Evolutionary conservation across 2,113 vertebrate species (phyloP), one percentile per base, ranked within the genome.

Genomic region (Megaceryle torquata): DNA sequence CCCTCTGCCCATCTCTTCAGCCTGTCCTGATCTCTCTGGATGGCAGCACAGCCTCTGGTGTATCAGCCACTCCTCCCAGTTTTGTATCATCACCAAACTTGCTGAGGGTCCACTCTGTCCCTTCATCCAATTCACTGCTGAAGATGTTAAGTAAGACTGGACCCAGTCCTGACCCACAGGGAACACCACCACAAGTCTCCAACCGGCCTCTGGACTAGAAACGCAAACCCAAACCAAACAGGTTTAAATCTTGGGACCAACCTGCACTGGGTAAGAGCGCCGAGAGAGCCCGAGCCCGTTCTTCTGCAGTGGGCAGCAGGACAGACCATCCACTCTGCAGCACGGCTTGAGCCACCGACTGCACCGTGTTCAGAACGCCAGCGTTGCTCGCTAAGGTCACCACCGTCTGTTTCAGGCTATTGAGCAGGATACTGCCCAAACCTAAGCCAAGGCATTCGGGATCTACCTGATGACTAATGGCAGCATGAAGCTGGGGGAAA

Each of bases 251-350:
- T 37, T 12, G 48, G 53, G 78, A 91, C 96, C 10, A 59, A 99
- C 99, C 99, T 97, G 99, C 98, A 11, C 99, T 99, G 79, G 99
- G 99, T 43, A 99, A 96, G 9, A 99, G 98, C 0, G 99, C 99
- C 0, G 99, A 99, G 69, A 99, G 98, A 0, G 99, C 99, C 64
- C 99, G 97, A 8, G 99, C 99, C 33, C 99, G 97, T 80, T 99
- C 99, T 96, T 99, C 99, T 0, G 99, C 99, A 5, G 99, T 99
- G 44, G 99, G 99, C 83, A 99, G 98, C 82, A 99, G 96, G 92
- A 99, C 98, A 1, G 99, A 99, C 99, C 99, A 99, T 72, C 99
- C 99, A 2, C 99, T 99, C 91, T 99, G 99, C 82, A 99, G 98
- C 86, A 99, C 99, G 3, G 99, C 98, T 65, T 99, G 99, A 2